phyloP scores from a whole-genome alignment of 2,113 vertebrate genomes.

The Poecile atricapillus region DNA sequence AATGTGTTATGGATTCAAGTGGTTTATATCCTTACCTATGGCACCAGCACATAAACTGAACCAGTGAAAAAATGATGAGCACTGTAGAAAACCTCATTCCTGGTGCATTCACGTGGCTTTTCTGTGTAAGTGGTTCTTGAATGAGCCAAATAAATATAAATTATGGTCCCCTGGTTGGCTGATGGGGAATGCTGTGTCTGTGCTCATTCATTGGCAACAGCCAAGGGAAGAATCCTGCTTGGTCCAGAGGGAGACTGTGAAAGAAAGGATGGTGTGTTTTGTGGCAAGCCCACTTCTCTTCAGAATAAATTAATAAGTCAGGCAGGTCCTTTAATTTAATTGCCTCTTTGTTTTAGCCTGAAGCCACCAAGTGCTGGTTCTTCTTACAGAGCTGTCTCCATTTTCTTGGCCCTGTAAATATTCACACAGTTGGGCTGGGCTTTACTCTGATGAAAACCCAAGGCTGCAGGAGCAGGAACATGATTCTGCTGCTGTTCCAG shows the following conservation, averaged over 20 bases:
- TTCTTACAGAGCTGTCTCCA: background rate
- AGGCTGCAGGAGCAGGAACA: background rate
- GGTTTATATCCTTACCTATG: background rate
- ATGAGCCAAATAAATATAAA: background rate
- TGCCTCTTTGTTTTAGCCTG: background rate
- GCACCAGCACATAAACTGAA: background rate
- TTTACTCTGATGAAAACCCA: accelerated
- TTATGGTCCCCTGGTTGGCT: accelerated
- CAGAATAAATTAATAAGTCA: background rate
- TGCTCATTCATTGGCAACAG: background rate
- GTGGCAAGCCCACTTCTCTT: background rate
- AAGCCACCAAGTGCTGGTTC: background rate
- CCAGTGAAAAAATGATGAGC: background rate
- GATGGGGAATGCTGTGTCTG: background rate
- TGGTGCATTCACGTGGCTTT: background rate
- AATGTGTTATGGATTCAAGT: background rate
- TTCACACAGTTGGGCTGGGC: background rate
- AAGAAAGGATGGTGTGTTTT: conserved; percentile 19
- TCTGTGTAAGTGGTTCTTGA: background rate
- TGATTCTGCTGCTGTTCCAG: background rate
- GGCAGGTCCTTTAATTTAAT: background rate
- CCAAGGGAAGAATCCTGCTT: background rate
- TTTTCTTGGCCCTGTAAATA: background rate
- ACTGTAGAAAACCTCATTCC: background rate
- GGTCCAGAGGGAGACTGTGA: background rate